phyloP scores from a whole-genome alignment of 2,888 invertebrate genomes.

The Rhorus exstirpatorius region DNA sequence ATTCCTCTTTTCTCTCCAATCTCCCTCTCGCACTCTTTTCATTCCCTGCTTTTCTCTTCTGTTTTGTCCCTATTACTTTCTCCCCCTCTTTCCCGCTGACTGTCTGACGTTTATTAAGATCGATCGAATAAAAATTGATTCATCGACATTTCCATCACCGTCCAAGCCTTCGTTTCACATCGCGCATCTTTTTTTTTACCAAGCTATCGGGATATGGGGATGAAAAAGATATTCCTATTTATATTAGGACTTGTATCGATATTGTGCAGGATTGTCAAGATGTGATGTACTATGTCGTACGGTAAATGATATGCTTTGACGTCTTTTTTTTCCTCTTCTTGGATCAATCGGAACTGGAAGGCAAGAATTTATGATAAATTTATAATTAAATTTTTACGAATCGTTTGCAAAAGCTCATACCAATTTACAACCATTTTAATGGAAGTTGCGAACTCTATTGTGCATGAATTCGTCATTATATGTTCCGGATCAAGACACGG shows the following conservation, averaged over 20 bases:
- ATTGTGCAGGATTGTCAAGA: conserved; percentile 16
- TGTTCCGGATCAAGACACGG: background rate
- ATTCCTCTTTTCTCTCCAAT: conserved; percentile 43
- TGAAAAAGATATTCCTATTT: conserved; percentile 15
- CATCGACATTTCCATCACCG: conserved; percentile 68
- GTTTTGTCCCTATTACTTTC: conserved; percentile 48
- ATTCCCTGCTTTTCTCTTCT: conserved; percentile 42
- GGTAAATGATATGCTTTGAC: background rate
- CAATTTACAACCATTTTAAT: no score
- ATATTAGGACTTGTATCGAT: background rate
- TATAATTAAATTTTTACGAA: background rate
- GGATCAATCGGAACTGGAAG: background rate
- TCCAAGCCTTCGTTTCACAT: conserved; percentile 32
- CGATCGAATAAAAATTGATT: conserved; percentile 72
- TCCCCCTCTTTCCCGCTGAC: conserved; percentile 38
- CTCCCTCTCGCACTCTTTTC: conserved; percentile 10
- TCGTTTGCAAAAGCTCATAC: no score
- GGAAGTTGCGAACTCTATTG: no score
- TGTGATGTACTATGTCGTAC: background rate
- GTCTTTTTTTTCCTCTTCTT: background rate
- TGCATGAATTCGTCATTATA: conserved; percentile 7
- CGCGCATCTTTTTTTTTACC: conserved; percentile 17
- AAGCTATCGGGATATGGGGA: conserved; percentile 20
- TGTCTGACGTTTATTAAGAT: conserved; percentile 70
- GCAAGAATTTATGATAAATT: background rate